Evolutionary conservation across 2,113 vertebrate species (phyloP).

Genomic region (Pomatorhinus ruficollis): DNA sequence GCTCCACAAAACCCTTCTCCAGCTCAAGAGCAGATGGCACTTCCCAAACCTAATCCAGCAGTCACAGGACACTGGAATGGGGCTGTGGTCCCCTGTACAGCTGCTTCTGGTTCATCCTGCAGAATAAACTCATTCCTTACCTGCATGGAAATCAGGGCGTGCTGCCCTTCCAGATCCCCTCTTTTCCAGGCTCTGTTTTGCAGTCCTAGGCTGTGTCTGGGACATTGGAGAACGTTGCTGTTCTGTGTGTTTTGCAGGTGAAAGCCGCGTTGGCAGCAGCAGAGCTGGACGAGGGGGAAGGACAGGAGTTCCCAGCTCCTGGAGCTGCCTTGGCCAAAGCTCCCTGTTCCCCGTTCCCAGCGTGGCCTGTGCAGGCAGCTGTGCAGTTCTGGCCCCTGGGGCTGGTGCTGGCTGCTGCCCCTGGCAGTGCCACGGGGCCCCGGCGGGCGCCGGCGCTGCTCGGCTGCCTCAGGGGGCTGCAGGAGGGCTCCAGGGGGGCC

Average conservation of each 20-base stretch:
- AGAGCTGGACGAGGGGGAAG: conserved; percentile 84
- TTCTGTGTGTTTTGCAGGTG: background rate
- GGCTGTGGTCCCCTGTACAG: background rate
- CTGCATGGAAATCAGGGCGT: fast-evolving
- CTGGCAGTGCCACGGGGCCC: conserved; percentile 53
- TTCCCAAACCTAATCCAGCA: background rate
- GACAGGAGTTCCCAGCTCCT: background rate
- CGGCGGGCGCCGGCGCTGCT: conserved; percentile 80
- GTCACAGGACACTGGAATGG: background rate
- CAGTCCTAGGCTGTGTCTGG: background rate
- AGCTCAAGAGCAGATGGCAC: background rate
- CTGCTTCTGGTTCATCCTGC: background rate
- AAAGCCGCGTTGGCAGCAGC: conserved; percentile 76
- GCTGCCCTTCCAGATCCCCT: background rate
- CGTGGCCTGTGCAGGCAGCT: conserved; percentile 46
- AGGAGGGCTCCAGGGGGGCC: conserved; percentile 58
- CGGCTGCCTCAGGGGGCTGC: conserved; percentile 77
- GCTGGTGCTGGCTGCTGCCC: conserved; percentile 81
- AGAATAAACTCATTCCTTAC: background rate
- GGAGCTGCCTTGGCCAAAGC: background rate
- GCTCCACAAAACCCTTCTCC: background rate
- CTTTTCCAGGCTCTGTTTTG: background rate
- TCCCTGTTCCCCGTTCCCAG: background rate
- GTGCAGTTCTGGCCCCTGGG: conserved; percentile 86
- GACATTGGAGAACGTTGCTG: background rate